A percentile compares a stretch with the other conserved stretches of the same genome.
Evolutionary conservation across 2,888 invertebrate genomes (phyloP).

Genomic region (Cerceris rybyensis): DNA sequence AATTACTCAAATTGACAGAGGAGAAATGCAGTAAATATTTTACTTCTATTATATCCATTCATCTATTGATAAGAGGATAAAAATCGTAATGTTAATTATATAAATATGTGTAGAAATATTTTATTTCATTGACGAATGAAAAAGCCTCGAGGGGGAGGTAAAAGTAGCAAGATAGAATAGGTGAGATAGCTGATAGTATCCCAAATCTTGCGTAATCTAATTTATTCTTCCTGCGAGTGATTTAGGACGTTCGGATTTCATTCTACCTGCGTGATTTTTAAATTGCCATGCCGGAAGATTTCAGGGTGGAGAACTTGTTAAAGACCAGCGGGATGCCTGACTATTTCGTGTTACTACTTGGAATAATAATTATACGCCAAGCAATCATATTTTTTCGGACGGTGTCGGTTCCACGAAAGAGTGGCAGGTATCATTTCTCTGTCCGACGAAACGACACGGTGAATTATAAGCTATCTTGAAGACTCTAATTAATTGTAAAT

Average conservation of each 20-base stretch:
- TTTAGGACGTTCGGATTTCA: constrained; percentile 57
- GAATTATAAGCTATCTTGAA: constrained; percentile 25
- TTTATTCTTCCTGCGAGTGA: constrained; percentile 55
- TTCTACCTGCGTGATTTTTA: constrained; percentile 60
- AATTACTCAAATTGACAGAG: too few relatives aligned
- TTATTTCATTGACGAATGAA: too few relatives aligned
- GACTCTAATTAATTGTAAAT: constrained; percentile 24
- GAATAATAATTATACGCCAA: constrained; percentile 67
- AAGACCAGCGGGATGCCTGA: constrained; percentile 67
- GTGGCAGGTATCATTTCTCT: constrained; percentile 51
- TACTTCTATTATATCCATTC: too few relatives aligned
- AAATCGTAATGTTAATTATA: too few relatives aligned
- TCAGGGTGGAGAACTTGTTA: constrained; percentile 71
- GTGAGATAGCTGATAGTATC: constrained; percentile 31
- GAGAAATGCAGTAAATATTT: too few relatives aligned
- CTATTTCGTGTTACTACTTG: constrained; percentile 68
- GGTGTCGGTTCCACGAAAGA: constrained; percentile 31
- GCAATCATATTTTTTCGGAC: constrained; percentile 47
- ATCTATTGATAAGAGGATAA: too few relatives aligned
- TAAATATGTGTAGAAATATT: too few relatives aligned
- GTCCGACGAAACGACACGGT: constrained; percentile 30
- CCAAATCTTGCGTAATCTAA: constrained; percentile 50
- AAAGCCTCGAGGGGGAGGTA: too few relatives aligned
- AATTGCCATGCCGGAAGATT: constrained; percentile 60
- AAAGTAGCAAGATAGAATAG: constrained; percentile 14